Evolutionary conservation across 2,797 vertebrate species (phyloP), one percentile per base, ranked within the genome.

Genomic region (Melanotaenia maccullochi): DNA sequence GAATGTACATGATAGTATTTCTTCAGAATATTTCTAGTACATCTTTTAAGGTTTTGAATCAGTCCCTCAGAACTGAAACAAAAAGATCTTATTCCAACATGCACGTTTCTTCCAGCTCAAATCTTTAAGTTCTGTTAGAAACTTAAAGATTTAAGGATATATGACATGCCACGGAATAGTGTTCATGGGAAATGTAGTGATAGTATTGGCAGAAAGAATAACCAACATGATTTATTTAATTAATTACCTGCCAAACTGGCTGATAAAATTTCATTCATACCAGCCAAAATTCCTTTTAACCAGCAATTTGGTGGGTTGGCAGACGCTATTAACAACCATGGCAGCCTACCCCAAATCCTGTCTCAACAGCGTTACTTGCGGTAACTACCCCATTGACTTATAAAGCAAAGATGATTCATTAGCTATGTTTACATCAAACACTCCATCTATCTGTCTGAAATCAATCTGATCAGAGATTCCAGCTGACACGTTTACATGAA

Each of bases 281-380:
- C 6, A n/a, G 20, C 44, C 20, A 47, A 47, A n/a, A 47, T 47
- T 44, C 1, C n/a, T 42, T n/a, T 47, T 16, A n/a, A 47, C 20
- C 7, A n/a, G 8, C 2, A 47, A 47, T 47, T 47, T 47, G 44
- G 20, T 47, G 20, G 2, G 7, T 44, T 47, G 7, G 5, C 20
- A 20, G 7, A 20, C 2, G 44, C n/a, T 47, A 47, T 47, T 47
- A 47, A 20, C 44, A 20, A 47, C 20, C 20, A 20, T 47, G 18
- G 44, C 20, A n/a, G 20, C 18, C 3, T 18, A 18, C 5, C 6
- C 18, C 18, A 20, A 44, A 51, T 51, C 22, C 49, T 49, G 8
- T 9, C 8, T 49, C 44, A 49, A 36, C 0, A 0, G 18, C 5
- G 2, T 14, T n/a, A 66, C 35, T 32, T 0, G 0, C 38, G n/a